A percentile compares a stretch with the other conserved stretches of the same genome.
These are phyloP conservation scores for Thamnaconus septentrionalis DNA, from an alignment of 2,113 vertebrate species.

Conservation along the genomic window DNA sequence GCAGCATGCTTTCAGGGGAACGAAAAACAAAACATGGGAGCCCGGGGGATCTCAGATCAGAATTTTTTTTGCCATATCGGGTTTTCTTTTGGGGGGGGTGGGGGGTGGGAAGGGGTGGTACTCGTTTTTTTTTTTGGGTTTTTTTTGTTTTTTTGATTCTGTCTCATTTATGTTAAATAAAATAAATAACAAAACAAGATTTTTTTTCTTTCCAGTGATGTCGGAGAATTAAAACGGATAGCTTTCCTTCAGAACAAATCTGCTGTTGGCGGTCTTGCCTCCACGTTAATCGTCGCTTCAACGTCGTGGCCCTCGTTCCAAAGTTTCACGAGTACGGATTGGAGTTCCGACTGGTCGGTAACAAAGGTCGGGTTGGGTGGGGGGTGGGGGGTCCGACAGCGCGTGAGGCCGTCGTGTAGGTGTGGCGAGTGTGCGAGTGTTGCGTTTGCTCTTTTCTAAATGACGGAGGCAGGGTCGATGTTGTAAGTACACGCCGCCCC, in stretches of 20 bases:
- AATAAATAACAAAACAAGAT: conserved; percentile 48
- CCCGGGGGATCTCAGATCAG: conserved; percentile 79
- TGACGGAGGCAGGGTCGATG: conserved; percentile 38
- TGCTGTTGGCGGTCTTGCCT: conserved; percentile 91
- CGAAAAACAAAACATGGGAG: conserved; percentile 63
- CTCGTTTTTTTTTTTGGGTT: conserved; percentile 58
- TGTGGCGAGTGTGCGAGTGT: conserved; percentile 52
- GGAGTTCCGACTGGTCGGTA: not conserved
- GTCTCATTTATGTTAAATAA: conserved; percentile 81
- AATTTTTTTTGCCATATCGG: conserved; percentile 74
- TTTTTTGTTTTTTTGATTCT: conserved; percentile 69
- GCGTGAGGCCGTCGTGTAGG: conserved; percentile 35
- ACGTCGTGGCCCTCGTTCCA: conserved; percentile 65
- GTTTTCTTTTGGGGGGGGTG: conserved; percentile 40
- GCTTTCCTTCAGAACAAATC: conserved; percentile 79
- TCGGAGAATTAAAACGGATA: conserved; percentile 29
- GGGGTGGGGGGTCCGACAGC: conserved; percentile 46
- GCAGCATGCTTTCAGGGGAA: conserved; percentile 79
- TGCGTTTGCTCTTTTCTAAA: conserved; percentile 58
- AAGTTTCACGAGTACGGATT: conserved; percentile 67
- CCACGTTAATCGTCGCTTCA: conserved; percentile 78
- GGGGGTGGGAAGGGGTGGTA: conserved; percentile 35
- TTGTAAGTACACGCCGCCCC: conserved; percentile 37
- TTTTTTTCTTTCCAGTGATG: conserved; percentile 39
- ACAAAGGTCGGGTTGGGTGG: conserved; percentile 20